Conservation (phyloP, 2,113 vertebrate genomes). For the Pavo muticus region DNA sequence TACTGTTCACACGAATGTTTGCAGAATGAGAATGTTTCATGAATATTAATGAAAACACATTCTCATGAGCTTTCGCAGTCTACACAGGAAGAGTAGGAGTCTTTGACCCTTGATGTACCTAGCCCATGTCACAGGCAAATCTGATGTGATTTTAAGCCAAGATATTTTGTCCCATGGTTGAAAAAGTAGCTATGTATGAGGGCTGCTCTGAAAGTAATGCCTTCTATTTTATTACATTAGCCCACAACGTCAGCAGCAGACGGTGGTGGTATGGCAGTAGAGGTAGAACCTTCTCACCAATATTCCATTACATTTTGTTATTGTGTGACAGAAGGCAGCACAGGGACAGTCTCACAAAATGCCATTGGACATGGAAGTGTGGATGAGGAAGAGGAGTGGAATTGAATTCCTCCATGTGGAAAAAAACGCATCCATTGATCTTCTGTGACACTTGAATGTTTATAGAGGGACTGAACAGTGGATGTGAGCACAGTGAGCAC, state of each 20-base stretch:
- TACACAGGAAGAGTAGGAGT: not conserved
- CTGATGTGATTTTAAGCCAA: not conserved
- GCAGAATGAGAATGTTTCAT: slow-evolving; percentile 45
- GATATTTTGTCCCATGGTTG: not conserved
- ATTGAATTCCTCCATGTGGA: too few species aligned
- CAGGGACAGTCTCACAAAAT: not conserved
- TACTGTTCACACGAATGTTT: slow-evolving; percentile 60
- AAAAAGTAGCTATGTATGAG: not conserved
- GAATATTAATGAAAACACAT: slow-evolving; percentile 60
- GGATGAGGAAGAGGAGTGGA: not conserved
- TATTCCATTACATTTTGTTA: not conserved
- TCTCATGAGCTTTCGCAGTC: not conserved
- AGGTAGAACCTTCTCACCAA: not conserved
- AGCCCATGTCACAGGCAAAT: not conserved
- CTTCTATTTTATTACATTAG: not conserved
- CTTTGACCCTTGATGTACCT: slow-evolving; percentile 16
- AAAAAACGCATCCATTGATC: not conserved
- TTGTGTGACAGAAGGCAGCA: not conserved
- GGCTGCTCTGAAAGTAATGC: not conserved
- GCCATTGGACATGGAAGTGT: not conserved
- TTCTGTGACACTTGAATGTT: not conserved
- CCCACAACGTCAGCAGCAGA: not conserved
- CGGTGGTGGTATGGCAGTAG: not conserved
- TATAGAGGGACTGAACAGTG: not conserved
- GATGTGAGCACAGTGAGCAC: not conserved